A percentile compares a stretch with the other conserved stretches of the same genome.
Conservation (phyloP, 2,797 vertebrate species). For the Pipistrellus pygmaeus region DNA sequence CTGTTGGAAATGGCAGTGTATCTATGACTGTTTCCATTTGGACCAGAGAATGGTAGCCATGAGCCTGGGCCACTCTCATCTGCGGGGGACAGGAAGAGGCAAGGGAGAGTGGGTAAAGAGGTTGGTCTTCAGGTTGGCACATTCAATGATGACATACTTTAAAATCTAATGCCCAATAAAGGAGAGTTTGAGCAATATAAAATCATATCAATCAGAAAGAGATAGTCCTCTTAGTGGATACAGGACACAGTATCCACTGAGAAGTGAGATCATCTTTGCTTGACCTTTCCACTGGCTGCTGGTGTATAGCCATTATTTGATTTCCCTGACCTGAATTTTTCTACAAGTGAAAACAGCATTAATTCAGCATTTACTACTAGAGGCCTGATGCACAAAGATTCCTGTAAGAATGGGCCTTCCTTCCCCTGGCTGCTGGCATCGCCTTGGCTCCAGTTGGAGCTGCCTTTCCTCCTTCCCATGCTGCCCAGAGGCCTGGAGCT, state of each 20-base stretch:
- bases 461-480: too few species aligned
- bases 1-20: not conserved
- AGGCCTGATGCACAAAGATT: too few species aligned
- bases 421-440: too few species aligned
- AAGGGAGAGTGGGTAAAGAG: not conserved
- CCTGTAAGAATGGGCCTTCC: too few species aligned
- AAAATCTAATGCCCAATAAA: constrained; percentile 4
- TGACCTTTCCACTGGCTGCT: not conserved
- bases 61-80: not conserved
- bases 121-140: not conserved
- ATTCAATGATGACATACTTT: not conserved
- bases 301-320: not conserved
- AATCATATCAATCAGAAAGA: not conserved
- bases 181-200: not conserved
- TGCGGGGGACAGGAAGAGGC: not conserved
- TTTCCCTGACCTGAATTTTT: not conserved
- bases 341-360: not conserved
- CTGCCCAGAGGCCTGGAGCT: too few species aligned
- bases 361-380: not conserved
- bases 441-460: too few species aligned
- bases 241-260: not conserved
- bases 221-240: not conserved
- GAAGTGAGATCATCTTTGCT: not conserved
- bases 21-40: not conserved
- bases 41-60: not conserved